These are phyloP conservation scores for Phalloptychus januarius DNA, from an alignment of 2,797 vertebrate species.

Conservation along the genomic window DNA sequence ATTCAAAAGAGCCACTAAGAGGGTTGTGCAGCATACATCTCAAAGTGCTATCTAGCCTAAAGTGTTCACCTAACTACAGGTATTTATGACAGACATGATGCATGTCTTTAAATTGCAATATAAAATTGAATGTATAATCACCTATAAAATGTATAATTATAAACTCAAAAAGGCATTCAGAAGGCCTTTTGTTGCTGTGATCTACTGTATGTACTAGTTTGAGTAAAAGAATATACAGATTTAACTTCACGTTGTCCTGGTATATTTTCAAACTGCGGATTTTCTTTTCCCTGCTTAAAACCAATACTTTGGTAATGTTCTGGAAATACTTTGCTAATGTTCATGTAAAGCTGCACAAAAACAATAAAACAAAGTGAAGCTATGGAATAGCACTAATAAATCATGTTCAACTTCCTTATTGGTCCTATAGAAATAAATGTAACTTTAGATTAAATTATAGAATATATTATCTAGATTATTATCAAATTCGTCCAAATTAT, in stretches of 20 bases:
- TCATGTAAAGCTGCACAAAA: background rate
- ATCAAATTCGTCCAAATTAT: background rate
- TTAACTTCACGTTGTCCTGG: no score
- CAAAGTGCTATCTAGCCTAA: background rate
- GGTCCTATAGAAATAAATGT: background rate
- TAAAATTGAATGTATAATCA: background rate
- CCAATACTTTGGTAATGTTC: no score
- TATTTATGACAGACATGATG: background rate
- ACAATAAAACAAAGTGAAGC: background rate
- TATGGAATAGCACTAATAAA: background rate
- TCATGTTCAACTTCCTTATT: background rate
- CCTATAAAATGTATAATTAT: no score
- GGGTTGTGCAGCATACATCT: conserved; percentile 2
- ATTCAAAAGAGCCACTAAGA: conserved; percentile 13
- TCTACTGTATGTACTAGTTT: background rate
- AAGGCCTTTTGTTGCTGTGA: background rate
- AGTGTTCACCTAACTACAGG: background rate
- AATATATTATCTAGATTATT: background rate
- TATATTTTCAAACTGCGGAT: no score
- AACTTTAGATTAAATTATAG: background rate
- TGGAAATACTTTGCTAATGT: background rate
- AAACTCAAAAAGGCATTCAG: background rate
- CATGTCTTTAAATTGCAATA: background rate
- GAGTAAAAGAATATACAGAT: no score
- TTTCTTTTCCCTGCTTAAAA: no score